Evolutionary conservation across 2,888 invertebrate genomes (phyloP).

Genomic region (Stramonita haemastoma): DNA sequence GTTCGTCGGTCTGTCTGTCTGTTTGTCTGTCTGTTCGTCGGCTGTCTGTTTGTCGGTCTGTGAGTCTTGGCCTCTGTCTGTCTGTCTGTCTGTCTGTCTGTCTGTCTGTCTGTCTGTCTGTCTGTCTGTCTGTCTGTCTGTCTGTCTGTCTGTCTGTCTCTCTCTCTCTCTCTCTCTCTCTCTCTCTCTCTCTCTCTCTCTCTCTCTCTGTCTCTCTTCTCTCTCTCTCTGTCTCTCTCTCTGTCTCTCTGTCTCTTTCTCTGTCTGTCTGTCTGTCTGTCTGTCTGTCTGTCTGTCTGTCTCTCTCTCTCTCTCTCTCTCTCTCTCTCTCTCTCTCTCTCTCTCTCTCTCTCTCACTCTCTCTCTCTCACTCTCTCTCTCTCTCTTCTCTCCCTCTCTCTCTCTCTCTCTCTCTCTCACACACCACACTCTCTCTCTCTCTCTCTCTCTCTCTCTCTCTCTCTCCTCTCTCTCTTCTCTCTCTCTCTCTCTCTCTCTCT

Average conservation of each 20-base stretch:
- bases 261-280: neutral
- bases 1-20: too few relatives aligned
- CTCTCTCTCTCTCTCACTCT: too few relatives aligned
- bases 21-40: too few relatives aligned
- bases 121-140: neutral
- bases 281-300: neutral
- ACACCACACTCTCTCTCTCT: neutral
- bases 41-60: too few relatives aligned
- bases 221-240: neutral
- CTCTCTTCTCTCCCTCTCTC: too few relatives aligned
- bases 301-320: neutral
- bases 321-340: too few relatives aligned
- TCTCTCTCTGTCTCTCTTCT: neutral
- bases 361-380: too few relatives aligned
- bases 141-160: neutral
- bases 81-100: neutral
- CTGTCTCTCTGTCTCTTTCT: conserved; percentile 6
- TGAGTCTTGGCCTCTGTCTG: neutral
- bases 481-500: neutral
- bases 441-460: neutral
- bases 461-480: neutral
- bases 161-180: too few relatives aligned
- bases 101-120: neutral
- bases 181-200: too few relatives aligned
- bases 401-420: too few relatives aligned